Evolutionary conservation across 2,113 vertebrate genomes (phyloP).

Genomic region (Eira barbara): DNA sequence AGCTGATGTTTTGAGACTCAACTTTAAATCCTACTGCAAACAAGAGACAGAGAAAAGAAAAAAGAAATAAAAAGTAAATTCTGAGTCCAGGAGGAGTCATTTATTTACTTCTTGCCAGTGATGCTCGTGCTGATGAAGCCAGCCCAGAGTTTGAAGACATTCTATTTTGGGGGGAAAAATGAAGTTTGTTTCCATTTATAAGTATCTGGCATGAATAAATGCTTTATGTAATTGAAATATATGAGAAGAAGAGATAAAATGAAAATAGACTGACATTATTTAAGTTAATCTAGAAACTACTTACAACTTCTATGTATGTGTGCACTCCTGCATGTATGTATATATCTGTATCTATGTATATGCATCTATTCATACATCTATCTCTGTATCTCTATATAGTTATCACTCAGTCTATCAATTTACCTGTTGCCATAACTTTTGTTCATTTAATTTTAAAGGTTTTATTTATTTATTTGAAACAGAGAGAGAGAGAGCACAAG

Average conservation of each 20-base stretch:
- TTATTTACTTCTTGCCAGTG: not conserved
- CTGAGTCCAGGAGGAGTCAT: not conserved
- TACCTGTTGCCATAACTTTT: not conserved
- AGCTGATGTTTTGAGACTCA: not conserved
- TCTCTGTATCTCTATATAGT: rapidly evolving
- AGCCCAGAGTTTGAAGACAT: not conserved
- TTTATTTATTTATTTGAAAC: no score
- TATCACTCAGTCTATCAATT: not conserved
- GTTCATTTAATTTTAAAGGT: no score
- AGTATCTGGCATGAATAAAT: not conserved
- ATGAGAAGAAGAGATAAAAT: not conserved
- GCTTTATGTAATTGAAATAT: not conserved
- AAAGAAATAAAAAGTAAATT: not conserved
- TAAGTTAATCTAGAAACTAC: not conserved
- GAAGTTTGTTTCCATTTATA: not conserved
- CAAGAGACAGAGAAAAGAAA: not conserved
- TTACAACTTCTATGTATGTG: not conserved
- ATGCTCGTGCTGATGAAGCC: not conserved
- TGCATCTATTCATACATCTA: not conserved
- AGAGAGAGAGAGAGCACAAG: no score
- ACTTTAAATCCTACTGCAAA: not conserved
- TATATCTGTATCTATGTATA: not conserved
- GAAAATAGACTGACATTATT: not conserved
- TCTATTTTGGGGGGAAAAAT: not conserved
- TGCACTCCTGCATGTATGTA: not conserved